phyloP scores from a whole-genome alignment of 2,113 vertebrate species.

The Entelurus aequoreus region DNA sequence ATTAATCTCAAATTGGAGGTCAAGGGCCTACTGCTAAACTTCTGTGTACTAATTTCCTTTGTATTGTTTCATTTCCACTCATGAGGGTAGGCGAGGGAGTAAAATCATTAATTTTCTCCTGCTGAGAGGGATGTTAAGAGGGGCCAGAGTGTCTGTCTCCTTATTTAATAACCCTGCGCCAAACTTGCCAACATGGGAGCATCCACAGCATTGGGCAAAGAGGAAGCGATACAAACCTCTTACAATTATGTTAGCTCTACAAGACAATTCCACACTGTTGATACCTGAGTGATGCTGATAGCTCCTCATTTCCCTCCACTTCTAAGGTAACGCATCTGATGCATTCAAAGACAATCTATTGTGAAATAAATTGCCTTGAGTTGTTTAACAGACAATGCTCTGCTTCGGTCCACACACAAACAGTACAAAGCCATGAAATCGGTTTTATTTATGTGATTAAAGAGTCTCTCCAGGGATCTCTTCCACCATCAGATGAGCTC shows the following conservation, averaged over 20 bases:
- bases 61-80: constrained; percentile 60
- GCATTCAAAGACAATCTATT: constrained; percentile 43
- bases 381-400: constrained; percentile 42
- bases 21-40: constrained; percentile 33
- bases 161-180: constrained; percentile 69
- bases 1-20: constrained; percentile 39
- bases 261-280: constrained; percentile 59
- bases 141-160: constrained; percentile 68
- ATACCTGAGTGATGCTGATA: constrained; percentile 47
- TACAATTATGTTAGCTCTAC: constrained; percentile 56
- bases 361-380: constrained; percentile 50
- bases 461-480: constrained; percentile 37
- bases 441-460: constrained; percentile 48
- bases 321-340: constrained; percentile 50
- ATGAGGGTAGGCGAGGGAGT: constrained; percentile 48
- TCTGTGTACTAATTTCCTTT: constrained; percentile 55
- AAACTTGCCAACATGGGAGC: constrained; percentile 62
- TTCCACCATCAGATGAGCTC: constrained; percentile 24
- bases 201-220: constrained; percentile 53
- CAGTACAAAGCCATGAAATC: constrained; percentile 40
- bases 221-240: constrained; percentile 57
- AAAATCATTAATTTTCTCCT: constrained; percentile 67
- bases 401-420: constrained; percentile 29
- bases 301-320: constrained; percentile 40
- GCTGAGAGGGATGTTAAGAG: constrained; percentile 66